Base-by-base conservation (phyloP, 1,140 invertebrate species). In the Bombus terrestris region DNA sequence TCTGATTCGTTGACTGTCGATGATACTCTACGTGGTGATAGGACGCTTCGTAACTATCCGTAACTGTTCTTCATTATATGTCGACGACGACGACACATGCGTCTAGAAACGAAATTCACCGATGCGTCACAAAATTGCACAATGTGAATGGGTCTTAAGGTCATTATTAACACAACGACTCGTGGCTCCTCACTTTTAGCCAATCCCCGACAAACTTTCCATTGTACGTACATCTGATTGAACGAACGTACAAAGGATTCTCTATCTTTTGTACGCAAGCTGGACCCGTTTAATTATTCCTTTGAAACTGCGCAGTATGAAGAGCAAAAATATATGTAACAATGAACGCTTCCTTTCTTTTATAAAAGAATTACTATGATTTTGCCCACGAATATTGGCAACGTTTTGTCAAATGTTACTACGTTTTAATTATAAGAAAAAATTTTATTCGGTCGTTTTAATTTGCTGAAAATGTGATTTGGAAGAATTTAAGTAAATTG, bases 41-140 rank as follows among this genome's bases (percentile, higher is more conserved):
- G 83, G 83, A 85, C 83, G 83, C 83, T 32, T 80, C 57, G 53
- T 32, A 78, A 84, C 47, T 68, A 71, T 79, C 39, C 82, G 82
- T 80, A 59, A 80, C 83, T 80, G 76, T 72, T 85, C 76, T 62
- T 80, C 32, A 32, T 80, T 80, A 43, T 64, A 35, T 82, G 25
- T 32, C 76, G 66, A 62, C 66, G 66, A 35, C 41, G 76, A 69
- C 59, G 59, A 62, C 59, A 84, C 76, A 39, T 53, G 76, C 57
- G 41, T 78, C 57, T 68, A 69, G 64, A 79, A 71, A 57, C 47
- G 53, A 80, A 73, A 39, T 32, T 78, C 64, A 32, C 1, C 28
- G 37, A 22, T 37, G 39, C 76, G 39, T 62, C 22, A n/a, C 28
- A 43, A 57, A 43, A 62, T 13, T 37, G 13, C 3, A 18, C 28